phyloP scores from a whole-genome alignment of 2,888 invertebrate genomes.

The Erebia ligea region DNA sequence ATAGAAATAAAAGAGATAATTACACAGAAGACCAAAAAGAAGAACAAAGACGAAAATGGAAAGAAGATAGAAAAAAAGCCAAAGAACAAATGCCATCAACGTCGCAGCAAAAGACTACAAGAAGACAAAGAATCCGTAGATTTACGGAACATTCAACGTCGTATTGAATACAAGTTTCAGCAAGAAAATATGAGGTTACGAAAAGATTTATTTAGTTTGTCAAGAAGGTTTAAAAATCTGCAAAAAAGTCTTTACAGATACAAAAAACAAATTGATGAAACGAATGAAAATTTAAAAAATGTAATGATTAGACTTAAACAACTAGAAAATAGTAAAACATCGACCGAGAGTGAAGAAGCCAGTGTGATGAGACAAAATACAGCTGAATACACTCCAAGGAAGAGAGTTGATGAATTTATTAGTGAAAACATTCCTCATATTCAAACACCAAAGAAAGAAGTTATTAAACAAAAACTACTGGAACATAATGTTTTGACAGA shows the following conservation, averaged over 20 bases:
- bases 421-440: too few species aligned
- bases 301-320: neutral
- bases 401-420: too few species aligned
- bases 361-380: neutral
- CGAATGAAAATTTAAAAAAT: conserved; percentile 1
- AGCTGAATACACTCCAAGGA: neutral
- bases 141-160: too few species aligned
- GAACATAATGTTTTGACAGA: too few species aligned
- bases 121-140: neutral
- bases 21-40: conserved; percentile 2
- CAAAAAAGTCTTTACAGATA: neutral
- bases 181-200: neutral
- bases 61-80: conserved; percentile 4
- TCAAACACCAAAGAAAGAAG: too few species aligned
- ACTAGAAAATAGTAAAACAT: neutral
- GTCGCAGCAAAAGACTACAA: neutral
- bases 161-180: neutral
- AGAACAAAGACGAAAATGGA: conserved; percentile 4
- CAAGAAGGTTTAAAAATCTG: neutral
- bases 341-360: neutral
- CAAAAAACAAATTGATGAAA: conserved; percentile 1
- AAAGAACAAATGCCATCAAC: neutral
- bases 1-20: conserved; percentile 4
- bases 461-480: too few species aligned
- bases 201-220: neutral